phyloP scores from a whole-genome alignment of 2,888 invertebrate genomes.

The Hemaris fuciformis region DNA sequence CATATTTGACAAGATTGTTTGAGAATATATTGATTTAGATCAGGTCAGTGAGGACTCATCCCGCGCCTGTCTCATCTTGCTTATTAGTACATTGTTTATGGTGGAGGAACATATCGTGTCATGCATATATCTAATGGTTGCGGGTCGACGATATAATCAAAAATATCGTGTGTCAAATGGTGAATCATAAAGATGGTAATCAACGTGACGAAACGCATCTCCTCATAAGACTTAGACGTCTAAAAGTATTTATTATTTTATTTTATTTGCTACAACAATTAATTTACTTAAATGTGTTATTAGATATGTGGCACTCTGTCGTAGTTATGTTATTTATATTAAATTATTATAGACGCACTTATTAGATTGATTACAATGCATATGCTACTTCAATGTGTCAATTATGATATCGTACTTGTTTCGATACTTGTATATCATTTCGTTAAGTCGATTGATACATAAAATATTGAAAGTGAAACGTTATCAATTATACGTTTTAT shows the following conservation, averaged over 20 bases:
- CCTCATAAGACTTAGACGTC: not conserved
- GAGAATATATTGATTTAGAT: not conserved
- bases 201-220: not conserved
- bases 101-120: slow-evolving; percentile 40
- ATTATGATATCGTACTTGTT: not conserved
- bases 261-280: not conserved
- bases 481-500: not conserved
- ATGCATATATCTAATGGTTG: slow-evolving; percentile 34
- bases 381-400: slow-evolving; percentile 24
- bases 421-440: not conserved
- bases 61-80: slow-evolving; percentile 58
- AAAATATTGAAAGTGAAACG: not conserved
- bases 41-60: not conserved
- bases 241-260: not conserved
- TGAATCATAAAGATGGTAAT: not conserved
- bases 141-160: slow-evolving; percentile 21
- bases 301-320: slow-evolving; percentile 47
- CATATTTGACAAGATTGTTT: not conserved
- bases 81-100: slow-evolving; percentile 23
- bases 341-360: slow-evolving; percentile 19
- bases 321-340: slow-evolving; percentile 31
- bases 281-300: slow-evolving; percentile 37
- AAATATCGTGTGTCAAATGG: too few species aligned
- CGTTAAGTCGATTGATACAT: slow-evolving; percentile 1
- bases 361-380: slow-evolving; percentile 23